Conservation (phyloP, 2,113 vertebrate species). For the Cebus imitator region DNA sequence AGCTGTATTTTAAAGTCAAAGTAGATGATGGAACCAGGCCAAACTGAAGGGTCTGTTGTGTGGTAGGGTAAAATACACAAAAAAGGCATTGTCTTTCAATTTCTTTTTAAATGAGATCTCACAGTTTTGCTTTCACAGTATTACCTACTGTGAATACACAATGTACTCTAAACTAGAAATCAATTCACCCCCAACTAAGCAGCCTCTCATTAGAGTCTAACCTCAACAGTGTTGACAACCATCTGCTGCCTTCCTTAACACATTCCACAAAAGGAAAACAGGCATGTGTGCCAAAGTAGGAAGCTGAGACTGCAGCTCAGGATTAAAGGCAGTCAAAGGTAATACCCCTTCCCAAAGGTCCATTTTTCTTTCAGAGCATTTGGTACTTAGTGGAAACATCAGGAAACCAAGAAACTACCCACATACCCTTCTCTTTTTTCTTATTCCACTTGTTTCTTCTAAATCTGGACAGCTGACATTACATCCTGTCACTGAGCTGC, state of each 20-base stretch:
- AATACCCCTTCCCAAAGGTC: constrained; percentile 8
- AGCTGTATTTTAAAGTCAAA: background rate
- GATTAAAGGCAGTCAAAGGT: constrained; percentile 51
- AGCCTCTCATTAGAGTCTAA: background rate
- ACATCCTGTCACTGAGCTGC: constrained; percentile 23
- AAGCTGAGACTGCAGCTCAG: constrained; percentile 35
- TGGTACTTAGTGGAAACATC: constrained; percentile 46
- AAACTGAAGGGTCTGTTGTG: background rate
- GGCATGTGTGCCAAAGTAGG: constrained; percentile 8
- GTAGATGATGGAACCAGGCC: background rate
- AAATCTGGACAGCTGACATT: constrained; percentile 43
- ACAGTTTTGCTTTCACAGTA: constrained; percentile 6
- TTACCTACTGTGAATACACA: constrained; percentile 18
- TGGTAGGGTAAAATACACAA: background rate
- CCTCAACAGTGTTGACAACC: constrained; percentile 12
- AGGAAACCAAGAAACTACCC: constrained; percentile 61
- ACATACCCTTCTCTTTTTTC: constrained; percentile 51
- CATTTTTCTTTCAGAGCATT: constrained; percentile 51
- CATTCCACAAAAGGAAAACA: constrained; percentile 42
- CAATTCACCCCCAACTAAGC: constrained; percentile 12
- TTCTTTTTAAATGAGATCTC: background rate
- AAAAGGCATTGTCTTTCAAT: background rate
- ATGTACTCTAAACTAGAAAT: background rate
- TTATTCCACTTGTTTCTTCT: constrained; percentile 52
- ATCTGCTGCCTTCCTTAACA: constrained; percentile 36